These are phyloP conservation scores for Prunella himalayana DNA, from an alignment of 2,113 vertebrate species.

Conservation along the genomic window DNA sequence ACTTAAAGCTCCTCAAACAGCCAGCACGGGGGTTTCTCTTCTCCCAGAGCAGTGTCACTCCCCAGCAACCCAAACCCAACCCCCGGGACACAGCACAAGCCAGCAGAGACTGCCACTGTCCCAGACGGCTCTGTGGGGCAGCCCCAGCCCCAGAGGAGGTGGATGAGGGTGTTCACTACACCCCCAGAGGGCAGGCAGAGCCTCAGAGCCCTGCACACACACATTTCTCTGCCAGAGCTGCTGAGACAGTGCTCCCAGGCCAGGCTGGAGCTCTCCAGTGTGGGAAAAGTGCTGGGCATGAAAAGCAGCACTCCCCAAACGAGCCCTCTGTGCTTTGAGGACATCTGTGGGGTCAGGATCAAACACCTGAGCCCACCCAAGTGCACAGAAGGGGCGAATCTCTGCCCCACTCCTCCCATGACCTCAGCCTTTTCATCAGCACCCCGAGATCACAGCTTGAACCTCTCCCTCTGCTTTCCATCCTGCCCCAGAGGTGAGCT, in stretches of 20 bases:
- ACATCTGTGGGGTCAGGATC: background rate
- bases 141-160: background rate
- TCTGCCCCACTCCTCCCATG: background rate
- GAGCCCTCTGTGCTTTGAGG: background rate
- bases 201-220: background rate
- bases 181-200: background rate
- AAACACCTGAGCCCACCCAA: background rate
- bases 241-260: accelerated
- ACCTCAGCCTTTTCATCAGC: background rate
- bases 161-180: background rate
- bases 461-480: background rate
- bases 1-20: background rate
- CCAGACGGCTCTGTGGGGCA: background rate
- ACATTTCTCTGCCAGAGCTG: background rate
- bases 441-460: background rate
- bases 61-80: accelerated
- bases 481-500: background rate
- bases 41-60: background rate
- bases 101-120: background rate
- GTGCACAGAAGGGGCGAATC: background rate
- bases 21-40: background rate
- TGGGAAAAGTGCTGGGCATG: background rate
- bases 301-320: background rate
- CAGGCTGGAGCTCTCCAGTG: background rate
- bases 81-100: accelerated